Percentiles rank a stretch among this genome's conserved stretches.
Evolutionary conservation across 2,888 invertebrate species (phyloP).

Genomic region (Ochlodes sylvanus): DNA sequence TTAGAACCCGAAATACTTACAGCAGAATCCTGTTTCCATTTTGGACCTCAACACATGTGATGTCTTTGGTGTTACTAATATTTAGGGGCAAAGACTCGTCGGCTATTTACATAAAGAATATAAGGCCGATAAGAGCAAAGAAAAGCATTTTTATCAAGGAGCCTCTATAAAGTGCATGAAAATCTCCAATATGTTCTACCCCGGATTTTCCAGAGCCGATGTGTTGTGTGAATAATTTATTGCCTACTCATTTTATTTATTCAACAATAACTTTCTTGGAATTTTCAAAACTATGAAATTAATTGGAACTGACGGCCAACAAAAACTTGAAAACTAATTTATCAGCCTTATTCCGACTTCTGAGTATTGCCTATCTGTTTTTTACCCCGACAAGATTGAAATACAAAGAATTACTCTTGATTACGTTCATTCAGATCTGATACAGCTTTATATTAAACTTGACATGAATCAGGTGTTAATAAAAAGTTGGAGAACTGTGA

Average conservation of each 20-base stretch:
- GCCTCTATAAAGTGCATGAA: too few relatives aligned
- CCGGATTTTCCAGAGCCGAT: too few relatives aligned
- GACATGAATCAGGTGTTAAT: conserved; percentile 26
- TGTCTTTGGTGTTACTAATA: too few relatives aligned
- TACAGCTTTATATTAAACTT: conserved; percentile 3
- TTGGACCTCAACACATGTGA: too few relatives aligned
- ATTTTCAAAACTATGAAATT: not conserved
- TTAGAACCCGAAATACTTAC: too few relatives aligned
- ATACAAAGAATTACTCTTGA: conserved; percentile 23
- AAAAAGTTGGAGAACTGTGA: conserved; percentile 41
- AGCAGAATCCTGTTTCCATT: too few relatives aligned
- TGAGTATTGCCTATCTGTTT: conserved; percentile 26
- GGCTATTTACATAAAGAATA: too few relatives aligned
- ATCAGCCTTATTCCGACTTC: conserved; percentile 21
- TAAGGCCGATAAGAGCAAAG: too few relatives aligned
- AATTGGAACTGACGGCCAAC: conserved; percentile 7
- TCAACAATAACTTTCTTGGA: not conserved
- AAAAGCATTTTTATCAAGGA: too few relatives aligned
- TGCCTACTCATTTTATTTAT: not conserved
- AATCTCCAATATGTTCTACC: too few relatives aligned
- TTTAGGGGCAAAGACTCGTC: too few relatives aligned
- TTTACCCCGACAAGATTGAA: conserved; percentile 14
- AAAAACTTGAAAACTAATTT: conserved; percentile 21
- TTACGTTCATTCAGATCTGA: conserved; percentile 16
- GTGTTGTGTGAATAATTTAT: too few relatives aligned